A percentile compares a stretch with the other conserved stretches of the same genome.
Conservation (phyloP, 2,888 invertebrate genomes). For the Troides oblongomaculatus region DNA sequence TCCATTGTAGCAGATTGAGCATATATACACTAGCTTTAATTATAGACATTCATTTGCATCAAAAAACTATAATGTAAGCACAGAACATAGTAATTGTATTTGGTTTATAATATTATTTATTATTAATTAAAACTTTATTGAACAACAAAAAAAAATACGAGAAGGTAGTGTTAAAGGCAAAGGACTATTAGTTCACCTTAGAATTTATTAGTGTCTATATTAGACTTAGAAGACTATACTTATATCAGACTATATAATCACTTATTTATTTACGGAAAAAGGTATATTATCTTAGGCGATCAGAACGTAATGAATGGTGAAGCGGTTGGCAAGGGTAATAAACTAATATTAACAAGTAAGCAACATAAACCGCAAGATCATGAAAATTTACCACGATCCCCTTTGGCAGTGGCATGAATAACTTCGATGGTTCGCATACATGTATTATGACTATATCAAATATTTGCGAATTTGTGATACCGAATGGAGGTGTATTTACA, state of each 20-base stretch:
- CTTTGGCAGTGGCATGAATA: conserved; percentile 65
- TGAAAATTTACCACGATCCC: conserved; percentile 72
- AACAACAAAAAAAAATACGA: too few relatives aligned
- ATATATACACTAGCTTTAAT: too few relatives aligned
- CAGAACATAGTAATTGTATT: too few relatives aligned
- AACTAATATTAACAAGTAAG: conserved; percentile 75
- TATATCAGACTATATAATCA: neutral
- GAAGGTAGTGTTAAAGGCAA: too few relatives aligned
- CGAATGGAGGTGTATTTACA: conserved; percentile 24
- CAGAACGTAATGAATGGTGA: conserved; percentile 6
- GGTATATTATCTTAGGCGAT: neutral
- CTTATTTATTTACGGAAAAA: neutral
- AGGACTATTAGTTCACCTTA: too few relatives aligned
- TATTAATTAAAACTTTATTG: too few relatives aligned
- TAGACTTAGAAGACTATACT: too few relatives aligned
- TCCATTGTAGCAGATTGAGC: too few relatives aligned
- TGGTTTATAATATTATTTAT: too few relatives aligned
- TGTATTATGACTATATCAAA: conserved; percentile 60
- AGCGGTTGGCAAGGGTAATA: conserved; percentile 51
- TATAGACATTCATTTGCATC: too few relatives aligned
- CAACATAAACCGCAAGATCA: conserved; percentile 76
- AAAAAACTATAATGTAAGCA: too few relatives aligned
- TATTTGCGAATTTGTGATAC: conserved; percentile 21
- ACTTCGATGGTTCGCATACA: conserved; percentile 70
- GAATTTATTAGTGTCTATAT: too few relatives aligned